Conservation (phyloP, 2,888 invertebrate genomes). For the Diachrysia chrysitis region DNA sequence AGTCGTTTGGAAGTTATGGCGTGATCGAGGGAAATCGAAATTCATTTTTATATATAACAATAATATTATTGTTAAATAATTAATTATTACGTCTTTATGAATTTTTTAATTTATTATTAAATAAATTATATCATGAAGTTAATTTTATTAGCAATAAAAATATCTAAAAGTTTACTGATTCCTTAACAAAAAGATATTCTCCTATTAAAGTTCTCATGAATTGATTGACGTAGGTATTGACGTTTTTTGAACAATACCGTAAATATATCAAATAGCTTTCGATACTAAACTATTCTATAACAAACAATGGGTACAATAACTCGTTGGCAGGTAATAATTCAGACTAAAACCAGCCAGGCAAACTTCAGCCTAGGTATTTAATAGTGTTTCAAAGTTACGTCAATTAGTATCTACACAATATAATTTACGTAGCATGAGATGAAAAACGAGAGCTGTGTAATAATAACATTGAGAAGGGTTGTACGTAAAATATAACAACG, state of each 20-base stretch:
- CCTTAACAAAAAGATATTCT: not conserved
- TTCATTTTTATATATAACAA: too few species aligned
- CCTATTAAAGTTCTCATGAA: not conserved
- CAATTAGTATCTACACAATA: conserved; percentile 17
- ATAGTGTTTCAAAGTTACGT: conserved; percentile 11
- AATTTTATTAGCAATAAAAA: too few species aligned
- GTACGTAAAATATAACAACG: conserved; percentile 9
- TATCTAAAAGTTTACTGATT: not conserved
- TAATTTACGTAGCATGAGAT: conserved; percentile 8
- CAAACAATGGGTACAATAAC: conserved; percentile 1
- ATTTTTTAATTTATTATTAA: too few species aligned
- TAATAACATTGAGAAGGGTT: conserved; percentile 21
- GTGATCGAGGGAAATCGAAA: too few species aligned
- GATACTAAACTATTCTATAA: not conserved
- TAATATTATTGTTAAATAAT: too few species aligned
- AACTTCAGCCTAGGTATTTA: conserved; percentile 13
- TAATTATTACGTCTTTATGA: too few species aligned
- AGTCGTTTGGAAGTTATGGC: too few species aligned
- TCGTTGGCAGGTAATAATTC: conserved; percentile 2
- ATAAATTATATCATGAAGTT: too few species aligned
- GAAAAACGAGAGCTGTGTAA: conserved; percentile 22
- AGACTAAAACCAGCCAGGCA: not conserved
- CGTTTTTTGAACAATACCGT: not conserved
- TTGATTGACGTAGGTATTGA: not conserved
- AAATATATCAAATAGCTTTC: not conserved